Evolutionary conservation across 2,113 vertebrate species (phyloP).

Genomic region (Boleophthalmus pectinirostris): DNA sequence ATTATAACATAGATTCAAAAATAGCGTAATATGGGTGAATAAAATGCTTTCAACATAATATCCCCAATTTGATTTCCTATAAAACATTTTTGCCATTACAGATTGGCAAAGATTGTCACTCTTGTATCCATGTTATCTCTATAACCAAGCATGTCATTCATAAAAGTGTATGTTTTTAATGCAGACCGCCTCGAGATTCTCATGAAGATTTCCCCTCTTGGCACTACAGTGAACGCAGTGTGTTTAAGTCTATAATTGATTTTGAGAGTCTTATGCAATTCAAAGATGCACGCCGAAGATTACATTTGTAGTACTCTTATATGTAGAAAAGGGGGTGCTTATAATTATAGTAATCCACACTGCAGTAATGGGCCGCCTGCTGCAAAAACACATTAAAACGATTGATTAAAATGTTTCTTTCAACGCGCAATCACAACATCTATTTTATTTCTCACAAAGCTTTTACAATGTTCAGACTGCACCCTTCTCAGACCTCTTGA

Average conservation of each 20-base stretch:
- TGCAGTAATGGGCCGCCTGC: no score
- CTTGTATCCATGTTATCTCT: neutral
- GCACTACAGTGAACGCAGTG: neutral
- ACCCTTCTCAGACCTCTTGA: neutral
- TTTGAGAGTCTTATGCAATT: neutral
- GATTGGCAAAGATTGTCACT: no score
- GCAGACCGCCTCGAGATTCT: neutral
- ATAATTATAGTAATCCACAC: neutral
- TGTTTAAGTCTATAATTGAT: neutral
- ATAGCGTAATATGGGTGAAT: no score
- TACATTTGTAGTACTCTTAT: neutral
- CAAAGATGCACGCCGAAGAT: neutral
- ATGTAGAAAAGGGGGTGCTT: neutral
- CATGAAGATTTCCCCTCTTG: neutral
- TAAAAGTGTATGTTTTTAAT: neutral
- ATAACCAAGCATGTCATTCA: neutral
- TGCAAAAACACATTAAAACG: neutral
- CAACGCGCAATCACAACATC: neutral
- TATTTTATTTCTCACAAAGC: neutral
- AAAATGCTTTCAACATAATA: no score
- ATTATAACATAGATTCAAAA: no score
- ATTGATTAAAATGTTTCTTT: neutral
- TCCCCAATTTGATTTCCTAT: no score
- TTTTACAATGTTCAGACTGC: neutral
- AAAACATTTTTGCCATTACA: slow-evolving; percentile 7